Evolutionary conservation across 2,113 vertebrate species (phyloP).

Genomic region (Hypocryptadius cinnamomeus): DNA sequence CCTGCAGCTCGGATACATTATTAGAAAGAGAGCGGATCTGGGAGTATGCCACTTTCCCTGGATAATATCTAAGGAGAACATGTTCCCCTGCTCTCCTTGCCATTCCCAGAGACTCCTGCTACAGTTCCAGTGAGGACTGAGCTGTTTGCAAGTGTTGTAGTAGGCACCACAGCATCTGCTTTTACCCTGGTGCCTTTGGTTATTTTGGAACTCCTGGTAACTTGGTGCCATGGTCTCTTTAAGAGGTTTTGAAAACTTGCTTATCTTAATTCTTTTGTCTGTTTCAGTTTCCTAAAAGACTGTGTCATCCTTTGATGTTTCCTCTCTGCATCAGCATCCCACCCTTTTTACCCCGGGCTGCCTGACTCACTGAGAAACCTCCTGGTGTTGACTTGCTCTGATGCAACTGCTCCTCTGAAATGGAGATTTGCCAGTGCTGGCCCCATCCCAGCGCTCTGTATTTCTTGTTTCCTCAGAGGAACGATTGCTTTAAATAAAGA

Average conservation of each 20-base stretch:
- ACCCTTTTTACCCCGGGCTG: neutral
- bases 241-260: neutral
- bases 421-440: slow-evolving; percentile 36
- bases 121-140: neutral
- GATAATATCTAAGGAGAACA: neutral
- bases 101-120: neutral
- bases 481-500: slow-evolving; percentile 27
- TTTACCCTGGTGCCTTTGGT: neutral
- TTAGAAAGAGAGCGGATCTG: neutral
- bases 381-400: slow-evolving; percentile 16
- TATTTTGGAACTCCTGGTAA: neutral
- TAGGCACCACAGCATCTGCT: neutral
- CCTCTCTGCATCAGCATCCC: slow-evolving; percentile 27
- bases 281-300: slow-evolving; percentile 8
- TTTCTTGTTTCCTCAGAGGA: slow-evolving; percentile 42
- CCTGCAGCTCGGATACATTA: neutral
- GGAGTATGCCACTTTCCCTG: neutral
- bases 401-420: slow-evolving; percentile 32
- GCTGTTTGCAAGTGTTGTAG: neutral
- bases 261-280: slow-evolving; percentile 22
- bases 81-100: neutral
- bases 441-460: neutral
- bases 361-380: slow-evolving; percentile 43
- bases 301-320: slow-evolving; percentile 43
- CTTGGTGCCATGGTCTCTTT: neutral